Base-by-base conservation (phyloP, 92 coral and sea anemone genomes). In the Virgularia gustaviana region DNA sequence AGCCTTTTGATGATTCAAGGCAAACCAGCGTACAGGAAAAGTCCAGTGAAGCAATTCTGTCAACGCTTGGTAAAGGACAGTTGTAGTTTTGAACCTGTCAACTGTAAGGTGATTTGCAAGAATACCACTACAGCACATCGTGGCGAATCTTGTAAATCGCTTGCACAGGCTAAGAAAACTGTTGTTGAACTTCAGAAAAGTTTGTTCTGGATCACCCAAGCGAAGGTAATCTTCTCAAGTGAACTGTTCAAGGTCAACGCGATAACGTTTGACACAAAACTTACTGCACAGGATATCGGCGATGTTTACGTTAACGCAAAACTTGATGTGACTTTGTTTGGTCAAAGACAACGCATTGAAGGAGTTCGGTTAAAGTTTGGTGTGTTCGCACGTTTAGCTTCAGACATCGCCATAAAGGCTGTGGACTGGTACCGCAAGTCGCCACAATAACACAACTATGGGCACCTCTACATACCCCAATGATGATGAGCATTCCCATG, bases 341-440 rank as follows among this genome's bases (percentile, higher is more conserved):
- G 99, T 36, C 87, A 94, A 43, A 77, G 87, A 56, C 88, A 89
- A 53, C 61, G 62, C 20, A 83, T 94, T 9, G 79, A 70, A 18
- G 99, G 99, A 4, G 74, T 90, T 18, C 79, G 76, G 66, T 77
- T 94, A 37, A 76, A 73, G 6, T 85, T 94, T 62, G 88, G 88
- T 37, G 88, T 85, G 19, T 94, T 94, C 63, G 85, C 91, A 10
- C 87, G 81, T 23, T 82, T 94, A 29, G 85, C 96, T 8, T 78
- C 99, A 9, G 96, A 89, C 79, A 87, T 94, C 35, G 99, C 99
- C 18, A 87, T 73, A 58, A 78, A 94, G 42, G 99, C 99, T 13
- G 85, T 90, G 78, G 81, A 80, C 39, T 94, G 99, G 99, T 94
- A 89, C 83, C 59, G 79, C 41, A 87, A 83, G 71, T 28, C 63